Evolutionary conservation across 2,797 vertebrate species (phyloP).

Genomic region (Gymnoscopelus braueri): DNA sequence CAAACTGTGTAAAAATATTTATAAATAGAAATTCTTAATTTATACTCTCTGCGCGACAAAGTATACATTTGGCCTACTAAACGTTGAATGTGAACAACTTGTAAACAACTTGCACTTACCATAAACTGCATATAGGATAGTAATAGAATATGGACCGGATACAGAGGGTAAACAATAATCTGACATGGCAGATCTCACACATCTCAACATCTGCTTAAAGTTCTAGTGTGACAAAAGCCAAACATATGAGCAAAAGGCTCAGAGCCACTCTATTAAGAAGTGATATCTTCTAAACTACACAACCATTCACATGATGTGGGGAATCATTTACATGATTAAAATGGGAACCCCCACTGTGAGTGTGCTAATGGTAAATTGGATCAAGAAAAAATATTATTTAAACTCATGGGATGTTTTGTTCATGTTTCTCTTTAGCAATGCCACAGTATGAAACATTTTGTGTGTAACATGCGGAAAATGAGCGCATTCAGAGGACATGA

Average conservation of each 20-base stretch:
- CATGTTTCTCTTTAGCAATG: too few relatives aligned
- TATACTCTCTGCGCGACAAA: too few relatives aligned
- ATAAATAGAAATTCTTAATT: too few relatives aligned
- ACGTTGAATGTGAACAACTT: too few relatives aligned
- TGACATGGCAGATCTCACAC: conserved; percentile 1
- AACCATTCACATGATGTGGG: conserved; percentile 8
- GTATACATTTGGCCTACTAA: too few relatives aligned
- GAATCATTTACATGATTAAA: conserved; percentile 7
- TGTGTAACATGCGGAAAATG: too few relatives aligned
- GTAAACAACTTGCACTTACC: neutral
- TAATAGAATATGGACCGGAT: too few relatives aligned
- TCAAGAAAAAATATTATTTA: too few relatives aligned
- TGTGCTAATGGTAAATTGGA: conserved; percentile 2
- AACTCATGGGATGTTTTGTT: too few relatives aligned
- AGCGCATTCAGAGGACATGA: too few relatives aligned
- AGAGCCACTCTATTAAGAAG: conserved; percentile 39
- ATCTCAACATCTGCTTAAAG: conserved; percentile 32
- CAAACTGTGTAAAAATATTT: too few relatives aligned
- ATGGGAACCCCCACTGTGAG: accelerated
- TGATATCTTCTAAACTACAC: conserved; percentile 40
- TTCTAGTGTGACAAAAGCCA: neutral
- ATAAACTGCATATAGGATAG: too few relatives aligned
- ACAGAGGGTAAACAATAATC: neutral
- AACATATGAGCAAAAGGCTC: conserved; percentile 38
- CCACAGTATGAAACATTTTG: neutral